A percentile compares a stretch with the other conserved stretches of the same genome.
Evolutionary conservation across 2,797 vertebrate species (phyloP).

Genomic region (Sciurus carolinensis): DNA sequence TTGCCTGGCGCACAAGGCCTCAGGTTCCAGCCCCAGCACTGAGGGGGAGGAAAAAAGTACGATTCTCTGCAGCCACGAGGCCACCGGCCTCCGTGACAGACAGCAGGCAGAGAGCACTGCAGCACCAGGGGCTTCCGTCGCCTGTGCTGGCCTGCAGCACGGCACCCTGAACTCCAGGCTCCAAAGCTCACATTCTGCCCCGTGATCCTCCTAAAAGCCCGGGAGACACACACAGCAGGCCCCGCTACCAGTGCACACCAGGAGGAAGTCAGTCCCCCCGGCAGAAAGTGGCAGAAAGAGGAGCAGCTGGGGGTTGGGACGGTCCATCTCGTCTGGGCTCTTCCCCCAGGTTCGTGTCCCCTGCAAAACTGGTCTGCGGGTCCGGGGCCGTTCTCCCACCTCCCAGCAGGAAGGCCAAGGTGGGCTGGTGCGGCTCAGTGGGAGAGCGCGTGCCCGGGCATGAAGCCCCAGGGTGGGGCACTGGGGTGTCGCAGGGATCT

Average conservation of each 20-base stretch:
- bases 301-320: background rate
- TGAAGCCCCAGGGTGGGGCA: too few species aligned
- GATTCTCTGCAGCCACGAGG: background rate
- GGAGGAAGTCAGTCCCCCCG: rapidly evolving
- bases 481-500: background rate
- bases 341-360: rapidly evolving
- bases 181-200: background rate
- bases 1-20: background rate
- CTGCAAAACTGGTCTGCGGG: background rate
- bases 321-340: background rate
- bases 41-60: background rate
- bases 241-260: rapidly evolving
- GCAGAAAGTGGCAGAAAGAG: background rate
- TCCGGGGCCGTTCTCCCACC: background rate
- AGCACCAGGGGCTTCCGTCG: rapidly evolving
- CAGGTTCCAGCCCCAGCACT: background rate
- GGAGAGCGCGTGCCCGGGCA: too few species aligned
- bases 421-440: too few species aligned
- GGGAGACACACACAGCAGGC: background rate
- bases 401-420: background rate
- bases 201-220: background rate
- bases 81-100: rapidly evolving
- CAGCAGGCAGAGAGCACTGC: rapidly evolving
- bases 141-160: rapidly evolving
- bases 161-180: rapidly evolving